phyloP scores from a whole-genome alignment of 2,797 vertebrate species.

The Hafferia zeledoni region DNA sequence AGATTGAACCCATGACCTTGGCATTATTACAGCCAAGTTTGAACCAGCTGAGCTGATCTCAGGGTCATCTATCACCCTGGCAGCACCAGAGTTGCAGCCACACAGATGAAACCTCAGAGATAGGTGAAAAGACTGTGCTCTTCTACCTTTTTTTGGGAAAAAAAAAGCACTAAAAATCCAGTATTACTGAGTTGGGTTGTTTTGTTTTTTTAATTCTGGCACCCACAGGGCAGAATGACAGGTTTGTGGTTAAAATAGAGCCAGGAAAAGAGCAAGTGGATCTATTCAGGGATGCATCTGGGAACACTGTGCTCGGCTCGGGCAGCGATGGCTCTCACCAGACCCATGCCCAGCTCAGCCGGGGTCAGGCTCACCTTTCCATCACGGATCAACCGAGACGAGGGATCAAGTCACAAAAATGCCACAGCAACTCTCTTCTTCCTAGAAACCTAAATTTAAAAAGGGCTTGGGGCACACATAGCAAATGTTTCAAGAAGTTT shows the following conservation, averaged over 20 bases:
- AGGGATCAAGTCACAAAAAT: background rate
- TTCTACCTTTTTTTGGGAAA: accelerated
- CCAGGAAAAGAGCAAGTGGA: background rate
- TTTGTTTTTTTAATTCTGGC: background rate
- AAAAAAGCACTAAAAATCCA: background rate
- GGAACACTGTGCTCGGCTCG: background rate
- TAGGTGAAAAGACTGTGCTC: background rate
- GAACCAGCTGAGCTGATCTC: too few species aligned
- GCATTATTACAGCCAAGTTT: too few species aligned
- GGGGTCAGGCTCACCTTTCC: background rate
- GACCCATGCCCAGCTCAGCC: background rate
- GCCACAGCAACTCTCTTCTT: background rate
- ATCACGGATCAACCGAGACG: accelerated
- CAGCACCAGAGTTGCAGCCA: accelerated
- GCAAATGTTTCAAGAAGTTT: background rate
- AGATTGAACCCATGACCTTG: too few species aligned
- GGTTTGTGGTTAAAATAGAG: constrained; percentile 23
- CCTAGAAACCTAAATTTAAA: background rate
- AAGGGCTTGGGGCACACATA: background rate
- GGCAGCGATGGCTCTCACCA: background rate
- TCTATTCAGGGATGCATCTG: background rate
- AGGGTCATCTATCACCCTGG: background rate
- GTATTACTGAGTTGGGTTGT: background rate
- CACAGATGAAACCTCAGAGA: background rate
- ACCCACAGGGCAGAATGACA: background rate